Base-by-base conservation (phyloP, 2,797 vertebrate species). In the Selene dorsalis region DNA sequence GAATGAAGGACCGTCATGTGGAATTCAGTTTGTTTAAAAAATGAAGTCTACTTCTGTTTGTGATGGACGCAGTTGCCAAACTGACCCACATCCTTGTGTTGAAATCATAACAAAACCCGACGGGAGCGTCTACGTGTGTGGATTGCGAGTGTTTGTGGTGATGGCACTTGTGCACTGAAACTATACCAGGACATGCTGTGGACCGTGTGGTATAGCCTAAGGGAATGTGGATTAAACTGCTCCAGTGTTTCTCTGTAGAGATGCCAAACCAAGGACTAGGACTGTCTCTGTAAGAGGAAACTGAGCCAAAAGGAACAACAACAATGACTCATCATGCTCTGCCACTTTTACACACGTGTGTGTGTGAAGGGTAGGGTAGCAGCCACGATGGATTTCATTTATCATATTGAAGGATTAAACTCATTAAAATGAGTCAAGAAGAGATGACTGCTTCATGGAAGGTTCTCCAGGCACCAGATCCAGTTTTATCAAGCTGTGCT, bases 371-470 rank as follows among this genome's bases (percentile, higher is more conserved):
- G 93, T 82, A 35, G 32, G 32, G 32, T 35, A 8, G 32, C 57
- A 80, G 76, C 85, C 71, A 56, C 32, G 69, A 87, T 38, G 61
- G n/a, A 88, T 35, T 35, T 35, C 71, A 56, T 60, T 69, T 59
- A 56, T 86, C 60, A 16, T 86, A 89, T 94, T 95, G 94, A 95
- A 95, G 94, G 93, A 94, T 73, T 80, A 13, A 84, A 80, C 81
- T 83, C 70, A 43, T 83, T 80, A 59, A 77, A 88, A 82, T 65
- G 82, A 82, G 82, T 78, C 38, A 53, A 67, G 80, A 80, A n/a
- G 67, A 75, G 67, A 75, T 18, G 50, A 35, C 78, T 72, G 56
- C 66, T 73, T 78, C 50, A 80, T 74, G 80, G 69, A 86, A 84
- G 43, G 43, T 64, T 80, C 64, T 59, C 30, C 61, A 64, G 75